phyloP scores from a whole-genome alignment of 2,797 vertebrate genomes.

The Xyrichtys novacula region DNA sequence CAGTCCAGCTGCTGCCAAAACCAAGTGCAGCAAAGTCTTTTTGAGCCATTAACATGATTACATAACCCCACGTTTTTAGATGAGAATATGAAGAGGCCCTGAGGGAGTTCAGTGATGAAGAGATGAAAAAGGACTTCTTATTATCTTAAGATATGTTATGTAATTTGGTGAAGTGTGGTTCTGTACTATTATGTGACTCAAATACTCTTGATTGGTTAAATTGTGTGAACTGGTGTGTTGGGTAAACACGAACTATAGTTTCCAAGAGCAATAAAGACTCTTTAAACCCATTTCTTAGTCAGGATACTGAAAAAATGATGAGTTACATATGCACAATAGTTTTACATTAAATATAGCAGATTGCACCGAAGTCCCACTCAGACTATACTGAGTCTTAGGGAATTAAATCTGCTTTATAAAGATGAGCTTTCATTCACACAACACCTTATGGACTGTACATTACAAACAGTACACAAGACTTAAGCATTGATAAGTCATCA shows the following conservation, averaged over 20 bases:
- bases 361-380: no score
- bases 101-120: neutral
- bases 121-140: conserved; percentile 1
- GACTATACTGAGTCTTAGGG: neutral
- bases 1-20: neutral
- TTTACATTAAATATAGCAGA: neutral
- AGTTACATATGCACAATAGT: neutral
- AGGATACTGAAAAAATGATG: neutral
- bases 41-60: neutral
- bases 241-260: neutral
- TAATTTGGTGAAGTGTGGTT: neutral
- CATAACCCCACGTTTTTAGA: neutral
- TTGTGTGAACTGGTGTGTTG: neutral
- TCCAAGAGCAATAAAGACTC: neutral
- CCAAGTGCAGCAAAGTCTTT: neutral
- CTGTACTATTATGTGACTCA: neutral
- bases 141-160: conserved; percentile 1
- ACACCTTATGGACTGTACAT: neutral
- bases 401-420: neutral
- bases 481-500: neutral
- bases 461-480: no score
- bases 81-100: conserved; percentile 5
- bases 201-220: conserved; percentile 1
- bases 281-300: neutral
- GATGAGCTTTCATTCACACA: neutral